Percentiles rank a stretch among this genome's conserved stretches.
These are phyloP conservation scores for Ariolimax columbianus DNA, from an alignment of 2,888 invertebrate genomes.

Conservation along the genomic window DNA sequence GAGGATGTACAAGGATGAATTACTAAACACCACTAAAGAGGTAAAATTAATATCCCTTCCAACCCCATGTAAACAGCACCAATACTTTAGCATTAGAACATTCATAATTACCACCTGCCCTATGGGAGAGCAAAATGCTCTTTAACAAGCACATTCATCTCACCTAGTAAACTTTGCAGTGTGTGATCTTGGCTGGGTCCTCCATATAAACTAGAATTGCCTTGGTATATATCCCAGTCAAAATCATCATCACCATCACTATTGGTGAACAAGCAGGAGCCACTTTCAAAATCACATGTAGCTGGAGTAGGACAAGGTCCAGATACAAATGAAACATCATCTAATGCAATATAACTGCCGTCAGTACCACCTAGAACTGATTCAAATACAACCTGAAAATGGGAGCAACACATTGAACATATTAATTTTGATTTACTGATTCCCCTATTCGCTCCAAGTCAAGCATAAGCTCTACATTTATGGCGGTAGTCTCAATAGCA, in stretches of 20 bases:
- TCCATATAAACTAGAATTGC: slow-evolving; percentile 79
- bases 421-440: too few relatives aligned
- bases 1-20: too few relatives aligned
- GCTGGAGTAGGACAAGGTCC: slow-evolving; percentile 64
- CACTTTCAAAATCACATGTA: slow-evolving; percentile 73
- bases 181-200: slow-evolving; percentile 92
- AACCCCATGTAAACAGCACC: too few relatives aligned
- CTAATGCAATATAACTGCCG: slow-evolving; percentile 72
- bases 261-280: slow-evolving; percentile 67
- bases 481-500: too few relatives aligned
- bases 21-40: too few relatives aligned
- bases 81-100: too few relatives aligned
- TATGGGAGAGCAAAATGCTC: too few relatives aligned
- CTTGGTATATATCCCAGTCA: slow-evolving; percentile 70
- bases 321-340: slow-evolving; percentile 66
- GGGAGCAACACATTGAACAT: background rate
- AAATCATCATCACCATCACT: slow-evolving; percentile 64
- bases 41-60: too few relatives aligned
- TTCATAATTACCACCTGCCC: too few relatives aligned
- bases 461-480: too few relatives aligned
- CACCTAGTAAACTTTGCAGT: slow-evolving; percentile 82
- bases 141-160: too few relatives aligned
- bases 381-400: slow-evolving; percentile 71
- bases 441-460: too few relatives aligned
- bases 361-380: slow-evolving; percentile 63